Evolutionary conservation across 2,113 vertebrate species (phyloP), one percentile per base, ranked within the genome.

Genomic region (Calidris pygmaea): DNA sequence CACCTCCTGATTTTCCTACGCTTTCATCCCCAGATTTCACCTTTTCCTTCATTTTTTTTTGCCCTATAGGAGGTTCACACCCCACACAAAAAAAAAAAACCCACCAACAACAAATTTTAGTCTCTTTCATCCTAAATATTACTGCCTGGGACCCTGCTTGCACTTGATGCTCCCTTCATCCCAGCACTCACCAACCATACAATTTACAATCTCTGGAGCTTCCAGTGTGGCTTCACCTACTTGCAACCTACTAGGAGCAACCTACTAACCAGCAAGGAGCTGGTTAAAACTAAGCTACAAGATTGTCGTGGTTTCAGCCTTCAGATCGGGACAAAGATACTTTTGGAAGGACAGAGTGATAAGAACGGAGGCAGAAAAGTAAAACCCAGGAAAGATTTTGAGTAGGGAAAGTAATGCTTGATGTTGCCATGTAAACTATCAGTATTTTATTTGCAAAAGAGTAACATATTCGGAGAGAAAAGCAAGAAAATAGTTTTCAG

Each of bases 31-130:
- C 24, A 41, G 4, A 12, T 39, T 50, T 22, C 5, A 26, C 12
- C 53, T 65, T 9, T 65, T 34, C 43, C 39, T 53, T 55, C 8
- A 7, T 6, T 27, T 84, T 55, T 76, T 65, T 27, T 16, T 35
- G 43, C 11, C 15, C 18, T 12, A 8, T 0, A 20, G 15, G 26
- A 27, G 2, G 3, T 29, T 21, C n/a, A 3, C 23, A 10, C 5
- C 9, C 34, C 22, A 7, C 12, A 6, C 13, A 52, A 52, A 52
- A 52, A 52, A 52, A 27, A 27, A 7, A 14, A 26, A 14, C 3
- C 17, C 3, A 17, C 11, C 27, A 53, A 30, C 58, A 60, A 62
- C 59, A 26, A 17, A 67, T 63, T 88, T 62, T 2, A 34, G 9
- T 35, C 56, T 27, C 55, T 77, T 53, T 52, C n/a, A 30, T 6